Evolutionary conservation across 2,113 vertebrate genomes (phyloP).

Genomic region (Piprites chloris): DNA sequence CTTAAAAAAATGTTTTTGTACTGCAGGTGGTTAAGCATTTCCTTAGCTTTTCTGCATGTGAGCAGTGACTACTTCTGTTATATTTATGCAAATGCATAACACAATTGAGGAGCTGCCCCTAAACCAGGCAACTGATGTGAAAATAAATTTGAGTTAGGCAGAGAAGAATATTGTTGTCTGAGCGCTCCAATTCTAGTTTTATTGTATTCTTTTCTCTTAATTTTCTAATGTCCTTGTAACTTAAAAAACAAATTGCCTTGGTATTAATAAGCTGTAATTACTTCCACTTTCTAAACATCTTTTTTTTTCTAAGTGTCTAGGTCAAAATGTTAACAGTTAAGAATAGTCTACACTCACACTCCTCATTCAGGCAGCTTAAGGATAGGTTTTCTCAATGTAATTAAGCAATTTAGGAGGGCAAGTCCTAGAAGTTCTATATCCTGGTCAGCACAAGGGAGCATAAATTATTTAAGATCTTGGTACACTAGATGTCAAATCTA

Average conservation of each 20-base stretch:
- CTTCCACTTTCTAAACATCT: neutral
- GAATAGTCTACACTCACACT: neutral
- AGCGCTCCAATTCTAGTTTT: neutral
- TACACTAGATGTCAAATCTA: neutral
- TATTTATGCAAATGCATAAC: neutral
- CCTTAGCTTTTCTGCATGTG: neutral
- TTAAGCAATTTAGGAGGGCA: neutral
- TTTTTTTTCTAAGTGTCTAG: neutral
- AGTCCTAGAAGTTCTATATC: neutral
- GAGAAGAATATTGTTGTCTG: neutral
- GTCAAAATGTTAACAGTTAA: neutral
- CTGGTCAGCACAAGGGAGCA: neutral
- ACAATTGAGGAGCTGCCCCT: neutral
- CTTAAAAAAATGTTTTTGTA: neutral
- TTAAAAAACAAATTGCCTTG: neutral
- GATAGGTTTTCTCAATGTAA: neutral
- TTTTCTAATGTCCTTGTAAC: neutral
- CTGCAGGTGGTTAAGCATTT: neutral
- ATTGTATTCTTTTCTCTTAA: neutral
- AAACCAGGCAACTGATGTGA: neutral
- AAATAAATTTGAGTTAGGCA: neutral
- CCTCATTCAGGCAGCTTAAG: neutral
- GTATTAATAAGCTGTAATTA: neutral
- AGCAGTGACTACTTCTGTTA: neutral
- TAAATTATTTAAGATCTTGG: neutral